Evolutionary conservation across 2,113 vertebrate species (phyloP).

Genomic region (Nyctereutes procyonoides): DNA sequence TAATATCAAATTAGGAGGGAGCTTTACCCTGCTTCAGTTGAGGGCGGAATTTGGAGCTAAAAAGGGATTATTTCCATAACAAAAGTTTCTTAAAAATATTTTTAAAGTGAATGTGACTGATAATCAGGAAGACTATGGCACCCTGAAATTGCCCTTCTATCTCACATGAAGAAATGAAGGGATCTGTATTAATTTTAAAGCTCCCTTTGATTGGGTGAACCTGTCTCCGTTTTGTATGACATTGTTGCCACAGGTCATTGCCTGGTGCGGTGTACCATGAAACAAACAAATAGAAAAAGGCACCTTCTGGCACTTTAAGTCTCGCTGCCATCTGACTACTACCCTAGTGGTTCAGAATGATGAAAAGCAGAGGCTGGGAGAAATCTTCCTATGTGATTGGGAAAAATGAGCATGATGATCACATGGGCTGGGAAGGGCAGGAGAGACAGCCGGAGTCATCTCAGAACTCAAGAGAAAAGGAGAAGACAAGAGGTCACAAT

Average conservation of each 20-base stretch:
- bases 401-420: slow-evolving; percentile 96
- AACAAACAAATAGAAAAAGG: slow-evolving; percentile 99
- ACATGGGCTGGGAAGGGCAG: slow-evolving; percentile 91
- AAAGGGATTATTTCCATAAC: slow-evolving; percentile 73
- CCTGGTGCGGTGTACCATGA: slow-evolving; percentile 97
- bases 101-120: slow-evolving; percentile 79
- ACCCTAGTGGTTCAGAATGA: slow-evolving; percentile 90
- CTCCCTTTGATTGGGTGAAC: slow-evolving; percentile 97
- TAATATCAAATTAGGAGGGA: slow-evolving; percentile 84
- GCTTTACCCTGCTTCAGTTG: slow-evolving; percentile 68
- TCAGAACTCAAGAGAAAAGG: slow-evolving; percentile 95
- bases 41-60: slow-evolving; percentile 78
- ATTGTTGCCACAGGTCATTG: slow-evolving; percentile 97
- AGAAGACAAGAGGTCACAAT: slow-evolving; percentile 99
- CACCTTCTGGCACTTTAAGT: slow-evolving; percentile 97
- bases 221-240: slow-evolving; percentile 91
- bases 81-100: slow-evolving; percentile 81
- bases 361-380: slow-evolving; percentile 89
- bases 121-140: slow-evolving; percentile 85
- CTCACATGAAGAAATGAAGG: slow-evolving; percentile 91
- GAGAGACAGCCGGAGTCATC: slow-evolving; percentile 95
- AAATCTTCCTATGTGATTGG: slow-evolving; percentile 92
- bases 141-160: slow-evolving; percentile 91
- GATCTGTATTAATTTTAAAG: slow-evolving; percentile 97
- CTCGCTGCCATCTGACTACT: slow-evolving; percentile 91